These are phyloP conservation scores for Ophraella communa DNA, from an alignment of 2,888 invertebrate genomes.

Conservation along the genomic window DNA sequence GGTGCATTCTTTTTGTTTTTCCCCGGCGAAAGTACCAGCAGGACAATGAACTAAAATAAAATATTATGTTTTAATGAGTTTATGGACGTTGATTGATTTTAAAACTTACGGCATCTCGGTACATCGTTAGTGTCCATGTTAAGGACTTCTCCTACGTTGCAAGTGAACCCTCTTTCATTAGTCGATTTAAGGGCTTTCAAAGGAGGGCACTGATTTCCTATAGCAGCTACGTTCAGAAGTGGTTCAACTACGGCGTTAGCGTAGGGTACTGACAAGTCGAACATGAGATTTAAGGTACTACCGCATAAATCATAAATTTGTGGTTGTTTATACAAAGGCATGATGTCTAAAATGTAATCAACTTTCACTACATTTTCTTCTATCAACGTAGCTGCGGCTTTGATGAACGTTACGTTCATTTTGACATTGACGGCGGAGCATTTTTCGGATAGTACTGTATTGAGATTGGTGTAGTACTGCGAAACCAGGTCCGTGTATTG, in stretches of 20 bases:
- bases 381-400: conserved; percentile 77
- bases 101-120: conserved; percentile 84
- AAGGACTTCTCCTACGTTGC: conserved; percentile 90
- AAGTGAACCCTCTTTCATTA: conserved; percentile 89
- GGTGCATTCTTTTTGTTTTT: conserved; percentile 89
- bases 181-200: conserved; percentile 84
- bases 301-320: conserved; percentile 95
- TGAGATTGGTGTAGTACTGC: conserved; percentile 81
- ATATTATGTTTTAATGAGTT: neutral
- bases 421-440: conserved; percentile 95
- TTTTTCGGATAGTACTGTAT: conserved; percentile 83
- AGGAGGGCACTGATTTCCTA: conserved; percentile 92
- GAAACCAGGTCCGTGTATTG: conserved; percentile 85
- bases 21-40: conserved; percentile 91
- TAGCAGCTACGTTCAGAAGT: conserved; percentile 84
- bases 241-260: conserved; percentile 91
- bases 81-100: neutral
- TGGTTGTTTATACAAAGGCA: conserved; percentile 87
- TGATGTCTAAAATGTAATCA: conserved; percentile 86
- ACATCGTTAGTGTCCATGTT: conserved; percentile 93
- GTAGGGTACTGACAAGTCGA: conserved; percentile 91
- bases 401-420: conserved; percentile 90
- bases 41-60: conserved; percentile 85
- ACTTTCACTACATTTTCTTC: conserved; percentile 90
- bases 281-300: conserved; percentile 89